Percentiles rank a stretch among this genome's conserved stretches.
Evolutionary conservation across 2,888 invertebrate species (phyloP).

Genomic region (Acrobeloides nanus): DNA sequence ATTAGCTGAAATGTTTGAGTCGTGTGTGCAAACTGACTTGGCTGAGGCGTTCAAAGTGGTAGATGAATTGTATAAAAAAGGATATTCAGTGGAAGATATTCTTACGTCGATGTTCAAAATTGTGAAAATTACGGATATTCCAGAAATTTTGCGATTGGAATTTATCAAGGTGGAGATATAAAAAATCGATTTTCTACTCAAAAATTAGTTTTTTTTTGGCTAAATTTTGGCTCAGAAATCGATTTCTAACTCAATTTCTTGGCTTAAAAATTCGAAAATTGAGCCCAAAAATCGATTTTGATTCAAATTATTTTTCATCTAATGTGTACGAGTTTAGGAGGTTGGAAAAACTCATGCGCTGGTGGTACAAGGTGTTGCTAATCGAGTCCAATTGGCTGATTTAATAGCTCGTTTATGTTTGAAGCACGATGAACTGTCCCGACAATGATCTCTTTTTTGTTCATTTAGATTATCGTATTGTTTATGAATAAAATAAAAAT

Average conservation of each 20-base stretch:
- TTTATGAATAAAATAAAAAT: no score
- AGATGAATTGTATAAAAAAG: constrained; percentile 79
- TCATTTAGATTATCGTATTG: no score
- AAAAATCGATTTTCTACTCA: no score
- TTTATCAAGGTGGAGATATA: constrained; percentile 25
- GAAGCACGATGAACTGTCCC: constrained; percentile 30
- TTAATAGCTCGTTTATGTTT: constrained; percentile 74
- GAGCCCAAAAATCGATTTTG: no score
- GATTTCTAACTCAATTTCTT: no score
- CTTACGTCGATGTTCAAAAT: constrained; percentile 89
- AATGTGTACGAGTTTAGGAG: constrained; percentile 63
- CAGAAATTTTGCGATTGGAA: constrained; percentile 70
- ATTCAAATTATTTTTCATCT: no score
- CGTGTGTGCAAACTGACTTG: constrained; percentile 68
- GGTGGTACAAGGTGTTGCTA: constrained; percentile 77
- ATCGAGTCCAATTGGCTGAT: constrained; percentile 81
- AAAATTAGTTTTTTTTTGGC: no score
- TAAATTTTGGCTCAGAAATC: no score
- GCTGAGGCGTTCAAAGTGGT: constrained; percentile 57
- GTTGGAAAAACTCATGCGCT: constrained; percentile 82
- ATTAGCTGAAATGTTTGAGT: constrained; percentile 79
- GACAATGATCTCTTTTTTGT: no score
- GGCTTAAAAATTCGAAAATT: no score
- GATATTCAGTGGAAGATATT: constrained; percentile 93
- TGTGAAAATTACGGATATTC: constrained; percentile 62